Base-by-base conservation (phyloP, 2,797 vertebrate species). In the Chaetodon trifasciatus region DNA sequence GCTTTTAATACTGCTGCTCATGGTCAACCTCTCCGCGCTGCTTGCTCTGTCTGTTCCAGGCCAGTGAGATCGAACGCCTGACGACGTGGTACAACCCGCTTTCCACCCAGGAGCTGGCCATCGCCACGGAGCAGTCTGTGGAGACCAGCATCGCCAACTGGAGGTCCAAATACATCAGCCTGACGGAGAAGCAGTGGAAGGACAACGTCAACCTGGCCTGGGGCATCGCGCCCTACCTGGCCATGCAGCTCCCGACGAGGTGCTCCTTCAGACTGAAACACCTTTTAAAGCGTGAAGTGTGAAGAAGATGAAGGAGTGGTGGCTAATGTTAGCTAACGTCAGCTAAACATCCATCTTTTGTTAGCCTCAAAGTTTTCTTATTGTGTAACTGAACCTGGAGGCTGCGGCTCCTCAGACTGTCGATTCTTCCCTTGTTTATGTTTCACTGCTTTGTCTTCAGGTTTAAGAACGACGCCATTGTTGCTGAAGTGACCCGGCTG, bases 101-200 rank as follows among this genome's bases (percentile, higher is more conserved):
- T 24, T 99, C 97, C 9, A 96, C 97, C 24, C 97, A 97, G 46
- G 98, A 99, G 82, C 91, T 99, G 76, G 95, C 96, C 85, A 89
- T 99, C 83, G 70, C 93, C 79, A 94, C 92, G 0, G 98, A 99
- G 93, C 98, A 98, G 90, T 97, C 97, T 0, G 97, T 98, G 85
- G 98, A 99, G 91, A 98, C 94, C 88, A 99, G 97, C 13, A 98
- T 99, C 60, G 96, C 97, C 84, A 99, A 99, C 93, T 99, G 98
- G 98, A 96, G 97, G 83, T 98, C 98, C 80, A 99, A 99, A 62
- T 99, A 99, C 86, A 96, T 97, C 91, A 97, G 96, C 79, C 94
- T 99, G 70, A 99, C 96, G 2, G 98, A 99, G 93, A 99, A 99
- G 77, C 98, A 99, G 66, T 99, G 98, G 98, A 99, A 99, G 68